Evolutionary conservation across 1,140 invertebrate genomes (phyloP).

Genomic region (Zophobas atratus): DNA sequence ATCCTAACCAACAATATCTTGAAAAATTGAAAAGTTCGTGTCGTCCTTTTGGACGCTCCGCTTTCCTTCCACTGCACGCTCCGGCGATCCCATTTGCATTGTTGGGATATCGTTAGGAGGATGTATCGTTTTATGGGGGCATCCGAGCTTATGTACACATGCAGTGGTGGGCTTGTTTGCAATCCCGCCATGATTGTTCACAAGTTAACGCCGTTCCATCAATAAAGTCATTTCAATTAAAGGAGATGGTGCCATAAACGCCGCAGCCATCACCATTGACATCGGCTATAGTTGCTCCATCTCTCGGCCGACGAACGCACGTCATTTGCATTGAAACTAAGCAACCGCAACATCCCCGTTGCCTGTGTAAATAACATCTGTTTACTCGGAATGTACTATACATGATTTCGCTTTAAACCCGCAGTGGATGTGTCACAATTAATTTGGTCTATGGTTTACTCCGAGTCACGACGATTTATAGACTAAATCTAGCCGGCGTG

Average conservation of each 20-base stretch:
- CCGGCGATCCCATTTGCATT: background rate
- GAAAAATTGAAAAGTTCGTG: no score
- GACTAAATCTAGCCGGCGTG: no score
- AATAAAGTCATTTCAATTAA: conserved; percentile 51
- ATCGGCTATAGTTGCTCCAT: conserved; percentile 6
- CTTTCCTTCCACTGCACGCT: background rate
- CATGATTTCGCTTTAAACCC: conserved; percentile 30
- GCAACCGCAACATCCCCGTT: conserved; percentile 28
- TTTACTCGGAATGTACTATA: conserved; percentile 25
- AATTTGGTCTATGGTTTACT: conserved; percentile 4
- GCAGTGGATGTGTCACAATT: conserved; percentile 21
- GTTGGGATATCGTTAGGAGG: conserved; percentile 3
- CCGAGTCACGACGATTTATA: no score
- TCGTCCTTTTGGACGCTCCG: no score
- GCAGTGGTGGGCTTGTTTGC: conserved; percentile 30
- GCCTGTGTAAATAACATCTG: conserved; percentile 39
- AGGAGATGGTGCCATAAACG: conserved; percentile 23
- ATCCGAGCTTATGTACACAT: background rate
- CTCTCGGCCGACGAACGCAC: conserved; percentile 1
- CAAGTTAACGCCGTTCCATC: conserved; percentile 43
- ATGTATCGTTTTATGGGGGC: conserved; percentile 4
- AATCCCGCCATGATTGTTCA: conserved; percentile 30
- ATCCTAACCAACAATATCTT: no score
- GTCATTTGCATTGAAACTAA: conserved; percentile 40
- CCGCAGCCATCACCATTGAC: conserved; percentile 27